Percentiles rank a stretch among this genome's conserved stretches.
These are phyloP conservation scores for Siniperca scherzeri DNA, from an alignment of 2,797 vertebrate species.

Conservation along the genomic window DNA sequence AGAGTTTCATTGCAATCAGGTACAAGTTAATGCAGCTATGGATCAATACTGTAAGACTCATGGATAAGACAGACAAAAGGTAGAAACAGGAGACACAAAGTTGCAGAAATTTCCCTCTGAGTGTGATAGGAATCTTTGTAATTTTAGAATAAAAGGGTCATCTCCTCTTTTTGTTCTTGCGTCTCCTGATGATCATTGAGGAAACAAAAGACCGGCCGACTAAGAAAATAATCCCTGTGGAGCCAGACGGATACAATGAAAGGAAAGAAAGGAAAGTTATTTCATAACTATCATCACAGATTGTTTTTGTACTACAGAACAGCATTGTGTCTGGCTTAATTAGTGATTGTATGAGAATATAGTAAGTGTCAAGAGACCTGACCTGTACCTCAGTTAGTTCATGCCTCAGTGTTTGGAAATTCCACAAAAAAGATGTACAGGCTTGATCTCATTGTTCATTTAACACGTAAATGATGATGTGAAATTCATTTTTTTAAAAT, in stretches of 20 bases:
- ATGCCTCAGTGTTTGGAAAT: constrained; percentile 22
- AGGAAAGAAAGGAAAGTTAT: constrained; percentile 28
- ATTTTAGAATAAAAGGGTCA: constrained; percentile 46
- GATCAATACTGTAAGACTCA: constrained; percentile 1
- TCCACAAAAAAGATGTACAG: constrained; percentile 12
- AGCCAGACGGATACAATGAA: constrained; percentile 24
- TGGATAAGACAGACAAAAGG: background rate
- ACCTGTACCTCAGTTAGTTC: constrained; percentile 3
- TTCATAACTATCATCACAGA: constrained; percentile 31
- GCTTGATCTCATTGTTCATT: constrained; percentile 23
- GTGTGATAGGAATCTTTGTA: constrained; percentile 11
- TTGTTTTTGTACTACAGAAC: constrained; percentile 22
- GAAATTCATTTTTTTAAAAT: constrained; percentile 2
- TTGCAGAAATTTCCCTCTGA: background rate
- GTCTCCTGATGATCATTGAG: constrained; percentile 47
- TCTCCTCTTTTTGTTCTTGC: constrained; percentile 39
- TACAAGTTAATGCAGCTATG: constrained; percentile 11
- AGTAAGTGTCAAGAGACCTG: constrained; percentile 46
- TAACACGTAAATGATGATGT: background rate
- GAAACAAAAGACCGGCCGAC: constrained; percentile 55
- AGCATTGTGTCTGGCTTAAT: constrained; percentile 55
- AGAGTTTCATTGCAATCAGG: background rate
- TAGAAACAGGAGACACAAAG: background rate
- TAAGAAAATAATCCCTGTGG: constrained; percentile 45
- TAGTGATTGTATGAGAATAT: constrained; percentile 57